Conservation (phyloP, 2,888 invertebrate genomes). For the Eupithecia exiguata region DNA sequence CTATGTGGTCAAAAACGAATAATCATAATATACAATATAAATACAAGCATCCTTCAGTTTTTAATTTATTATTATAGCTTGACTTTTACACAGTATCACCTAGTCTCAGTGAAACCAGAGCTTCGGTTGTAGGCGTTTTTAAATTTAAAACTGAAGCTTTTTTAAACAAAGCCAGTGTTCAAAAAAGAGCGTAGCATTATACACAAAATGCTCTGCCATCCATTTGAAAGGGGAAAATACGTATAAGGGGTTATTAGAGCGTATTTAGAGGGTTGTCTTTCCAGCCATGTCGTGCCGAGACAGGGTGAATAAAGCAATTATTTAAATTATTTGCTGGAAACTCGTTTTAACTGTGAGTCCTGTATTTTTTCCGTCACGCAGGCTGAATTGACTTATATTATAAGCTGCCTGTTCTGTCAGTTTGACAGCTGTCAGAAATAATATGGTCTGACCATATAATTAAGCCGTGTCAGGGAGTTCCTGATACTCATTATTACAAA, state of each 20-base stretch:
- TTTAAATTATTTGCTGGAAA: slow-evolving; percentile 17
- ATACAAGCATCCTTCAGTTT: not conserved
- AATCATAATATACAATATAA: not conserved
- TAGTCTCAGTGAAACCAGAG: no score
- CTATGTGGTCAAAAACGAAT: not conserved
- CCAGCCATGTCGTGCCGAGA: slow-evolving; percentile 3
- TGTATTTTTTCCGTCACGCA: slow-evolving; percentile 1
- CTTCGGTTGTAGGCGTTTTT: not conserved
- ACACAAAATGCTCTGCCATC: not conserved
- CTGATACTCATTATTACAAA: not conserved
- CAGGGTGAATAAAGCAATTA: slow-evolving; percentile 20
- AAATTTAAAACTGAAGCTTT: not conserved
- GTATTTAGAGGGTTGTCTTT: slow-evolving; percentile 27
- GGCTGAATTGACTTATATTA: not conserved
- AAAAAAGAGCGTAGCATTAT: not conserved
- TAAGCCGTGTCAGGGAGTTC: no score
- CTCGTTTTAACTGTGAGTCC: slow-evolving; percentile 9
- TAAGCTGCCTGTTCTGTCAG: slow-evolving; percentile 7
- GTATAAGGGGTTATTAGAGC: slow-evolving; percentile 33
- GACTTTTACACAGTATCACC: not conserved
- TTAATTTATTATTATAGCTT: not conserved
- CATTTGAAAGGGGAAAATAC: slow-evolving; percentile 10
- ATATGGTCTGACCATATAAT: not conserved
- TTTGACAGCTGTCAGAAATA: slow-evolving; percentile 5
- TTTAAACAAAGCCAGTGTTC: not conserved